Conservation (phyloP, 2,113 vertebrate genomes). For the Nymphicus hollandicus region DNA sequence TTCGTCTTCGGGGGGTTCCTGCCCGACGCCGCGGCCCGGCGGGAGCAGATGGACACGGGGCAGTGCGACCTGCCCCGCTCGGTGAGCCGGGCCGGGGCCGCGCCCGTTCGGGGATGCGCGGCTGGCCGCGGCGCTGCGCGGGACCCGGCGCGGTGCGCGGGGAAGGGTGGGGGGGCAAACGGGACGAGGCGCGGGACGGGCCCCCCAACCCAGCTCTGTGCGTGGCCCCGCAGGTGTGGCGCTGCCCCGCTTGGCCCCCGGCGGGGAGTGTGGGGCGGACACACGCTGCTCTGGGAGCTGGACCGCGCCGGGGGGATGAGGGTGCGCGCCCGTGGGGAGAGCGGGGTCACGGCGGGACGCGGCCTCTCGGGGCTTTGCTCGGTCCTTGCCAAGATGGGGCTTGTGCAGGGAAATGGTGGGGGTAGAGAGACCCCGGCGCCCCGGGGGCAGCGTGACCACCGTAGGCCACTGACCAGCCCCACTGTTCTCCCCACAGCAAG, state of each 20-base stretch:
- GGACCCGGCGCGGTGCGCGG: background rate
- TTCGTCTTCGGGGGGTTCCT: slow-evolving; percentile 74
- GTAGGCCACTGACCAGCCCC: background rate
- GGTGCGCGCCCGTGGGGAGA: background rate
- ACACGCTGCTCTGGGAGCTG: background rate
- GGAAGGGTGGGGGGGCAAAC: background rate
- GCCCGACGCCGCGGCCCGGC: slow-evolving; percentile 70
- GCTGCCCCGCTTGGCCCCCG: background rate
- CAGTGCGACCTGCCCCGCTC: slow-evolving; percentile 76
- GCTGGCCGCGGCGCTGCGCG: slow-evolving; percentile 24
- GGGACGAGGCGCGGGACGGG: no score
- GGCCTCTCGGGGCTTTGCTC: background rate
- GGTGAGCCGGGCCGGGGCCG: slow-evolving; percentile 66
- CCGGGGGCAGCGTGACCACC: background rate
- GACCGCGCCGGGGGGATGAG: background rate
- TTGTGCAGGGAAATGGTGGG: background rate
- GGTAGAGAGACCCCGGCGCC: background rate
- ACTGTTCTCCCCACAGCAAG: slow-evolving; percentile 76
- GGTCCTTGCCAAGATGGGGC: background rate
- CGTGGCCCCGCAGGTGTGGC: background rate
- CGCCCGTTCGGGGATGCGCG: background rate
- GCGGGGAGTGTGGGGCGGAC: background rate
- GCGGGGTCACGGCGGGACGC: background rate
- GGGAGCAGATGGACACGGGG: slow-evolving; percentile 66
- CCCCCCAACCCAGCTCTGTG: background rate